Evolutionary conservation across 2,797 vertebrate genomes (phyloP).

Genomic region (Mareca penelope): DNA sequence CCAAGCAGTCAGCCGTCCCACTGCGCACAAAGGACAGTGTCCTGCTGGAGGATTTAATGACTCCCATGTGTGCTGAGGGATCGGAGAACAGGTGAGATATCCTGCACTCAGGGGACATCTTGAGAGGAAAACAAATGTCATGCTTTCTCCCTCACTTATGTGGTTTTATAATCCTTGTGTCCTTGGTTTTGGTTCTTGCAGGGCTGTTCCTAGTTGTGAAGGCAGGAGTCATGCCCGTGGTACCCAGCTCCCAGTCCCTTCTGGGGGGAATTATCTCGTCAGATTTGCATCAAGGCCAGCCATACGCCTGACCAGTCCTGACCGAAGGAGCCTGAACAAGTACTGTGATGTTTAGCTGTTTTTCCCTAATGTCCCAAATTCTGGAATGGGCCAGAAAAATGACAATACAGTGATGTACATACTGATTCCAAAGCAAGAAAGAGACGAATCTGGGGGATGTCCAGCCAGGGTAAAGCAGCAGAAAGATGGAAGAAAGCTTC

Average conservation of each 20-base stretch:
- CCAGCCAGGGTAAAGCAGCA: background rate
- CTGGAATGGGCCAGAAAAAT: background rate
- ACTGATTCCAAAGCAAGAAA: background rate
- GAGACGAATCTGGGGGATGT: background rate
- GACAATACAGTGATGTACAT: background rate
- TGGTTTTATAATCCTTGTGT: background rate
- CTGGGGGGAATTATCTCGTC: background rate
- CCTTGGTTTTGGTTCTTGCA: background rate
- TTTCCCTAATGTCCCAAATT: background rate
- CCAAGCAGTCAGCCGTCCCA: conserved; percentile 9
- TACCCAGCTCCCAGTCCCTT: background rate
- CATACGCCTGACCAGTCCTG: background rate
- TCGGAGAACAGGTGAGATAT: background rate
- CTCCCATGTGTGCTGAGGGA: background rate
- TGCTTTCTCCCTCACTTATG: background rate
- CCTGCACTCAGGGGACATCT: background rate
- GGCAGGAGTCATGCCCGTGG: background rate
- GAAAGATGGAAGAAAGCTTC: background rate
- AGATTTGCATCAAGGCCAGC: background rate
- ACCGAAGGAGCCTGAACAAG: background rate
- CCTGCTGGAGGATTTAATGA: conserved; percentile 36
- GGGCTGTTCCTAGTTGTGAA: background rate
- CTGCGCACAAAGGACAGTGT: background rate
- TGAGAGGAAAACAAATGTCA: background rate
- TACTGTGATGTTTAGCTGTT: background rate